A percentile compares a stretch with the other conserved stretches of the same genome.
Evolutionary conservation across 1,140 invertebrate species (phyloP).

Genomic region (Drosophila pandora): DNA sequence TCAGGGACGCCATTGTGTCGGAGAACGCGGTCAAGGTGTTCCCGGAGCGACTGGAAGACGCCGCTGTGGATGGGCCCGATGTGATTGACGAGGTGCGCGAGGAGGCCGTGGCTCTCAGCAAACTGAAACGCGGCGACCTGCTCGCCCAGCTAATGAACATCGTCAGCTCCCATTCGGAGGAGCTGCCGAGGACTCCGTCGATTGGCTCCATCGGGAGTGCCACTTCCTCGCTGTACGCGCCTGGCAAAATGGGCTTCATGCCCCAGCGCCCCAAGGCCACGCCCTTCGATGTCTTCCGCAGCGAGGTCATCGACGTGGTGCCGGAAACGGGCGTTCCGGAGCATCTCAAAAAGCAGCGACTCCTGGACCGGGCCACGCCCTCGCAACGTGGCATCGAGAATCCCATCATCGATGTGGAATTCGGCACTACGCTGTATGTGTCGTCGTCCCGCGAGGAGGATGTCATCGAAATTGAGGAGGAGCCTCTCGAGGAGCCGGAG

Average conservation of each 20-base stretch:
- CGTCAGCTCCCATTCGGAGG: constrained; percentile 66
- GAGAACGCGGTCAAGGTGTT: constrained; percentile 83
- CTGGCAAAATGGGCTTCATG: constrained; percentile 86
- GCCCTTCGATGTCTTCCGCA: constrained; percentile 34
- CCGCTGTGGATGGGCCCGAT: constrained; percentile 28
- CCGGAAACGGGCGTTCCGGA: constrained; percentile 48
- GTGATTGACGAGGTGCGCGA: constrained; percentile 56
- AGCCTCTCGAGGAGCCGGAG: constrained; percentile 69
- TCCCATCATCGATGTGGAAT: constrained; percentile 70
- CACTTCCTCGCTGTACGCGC: constrained; percentile 82
- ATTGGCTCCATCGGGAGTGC: constrained; percentile 79
- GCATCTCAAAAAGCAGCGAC: constrained; percentile 38
- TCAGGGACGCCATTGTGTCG: constrained; percentile 85
- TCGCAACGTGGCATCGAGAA: constrained; percentile 1
- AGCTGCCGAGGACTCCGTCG: constrained; percentile 58
- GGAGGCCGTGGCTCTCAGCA: constrained; percentile 69
- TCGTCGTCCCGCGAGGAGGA: constrained; percentile 73
- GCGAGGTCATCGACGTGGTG: constrained; percentile 42
- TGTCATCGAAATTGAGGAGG: constrained; percentile 58
- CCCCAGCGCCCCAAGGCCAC: constrained; percentile 79
- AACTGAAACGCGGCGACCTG: constrained; percentile 85
- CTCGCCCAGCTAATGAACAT: constrained; percentile 85
- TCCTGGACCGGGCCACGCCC: not conserved
- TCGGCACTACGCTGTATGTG: constrained; percentile 75
- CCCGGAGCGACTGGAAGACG: constrained; percentile 47